These are phyloP conservation scores for Peucedramus taeniatus DNA, from an alignment of 2,113 vertebrate genomes.

Conservation along the genomic window DNA sequence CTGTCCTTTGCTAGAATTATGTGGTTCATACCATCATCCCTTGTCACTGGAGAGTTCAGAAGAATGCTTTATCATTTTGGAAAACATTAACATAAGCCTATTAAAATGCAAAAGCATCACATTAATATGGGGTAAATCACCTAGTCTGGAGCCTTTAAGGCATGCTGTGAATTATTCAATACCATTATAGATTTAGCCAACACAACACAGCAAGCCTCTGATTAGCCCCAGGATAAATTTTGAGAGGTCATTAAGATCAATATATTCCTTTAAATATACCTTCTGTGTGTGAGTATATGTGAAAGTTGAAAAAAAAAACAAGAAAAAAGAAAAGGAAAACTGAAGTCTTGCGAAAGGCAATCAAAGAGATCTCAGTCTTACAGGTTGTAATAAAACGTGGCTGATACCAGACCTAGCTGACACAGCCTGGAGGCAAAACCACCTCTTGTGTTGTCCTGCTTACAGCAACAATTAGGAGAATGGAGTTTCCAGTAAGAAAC, in stretches of 20 bases:
- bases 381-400: background rate
- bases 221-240: conserved; percentile 60
- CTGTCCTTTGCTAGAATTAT: conserved; percentile 18
- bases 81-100: conserved; percentile 44
- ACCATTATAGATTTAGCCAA: conserved; percentile 31
- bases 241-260: conserved; percentile 39
- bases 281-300: background rate
- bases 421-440: conserved; percentile 5
- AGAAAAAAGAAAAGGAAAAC: background rate
- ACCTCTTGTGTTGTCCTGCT: background rate
- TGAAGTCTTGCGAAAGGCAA: background rate
- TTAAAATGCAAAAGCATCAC: conserved; percentile 54
- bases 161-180: conserved; percentile 62
- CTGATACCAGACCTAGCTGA: background rate
- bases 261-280: conserved; percentile 8
- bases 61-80: conserved; percentile 36
- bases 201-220: conserved; percentile 8
- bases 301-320: background rate
- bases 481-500: background rate
- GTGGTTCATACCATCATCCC: background rate
- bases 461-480: background rate
- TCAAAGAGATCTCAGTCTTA: background rate
- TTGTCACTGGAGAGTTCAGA: background rate
- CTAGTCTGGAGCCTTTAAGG: conserved; percentile 47
- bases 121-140: conserved; percentile 55